These are phyloP conservation scores for Euproctis similis DNA, from an alignment of 2,888 invertebrate species.

Conservation along the genomic window DNA sequence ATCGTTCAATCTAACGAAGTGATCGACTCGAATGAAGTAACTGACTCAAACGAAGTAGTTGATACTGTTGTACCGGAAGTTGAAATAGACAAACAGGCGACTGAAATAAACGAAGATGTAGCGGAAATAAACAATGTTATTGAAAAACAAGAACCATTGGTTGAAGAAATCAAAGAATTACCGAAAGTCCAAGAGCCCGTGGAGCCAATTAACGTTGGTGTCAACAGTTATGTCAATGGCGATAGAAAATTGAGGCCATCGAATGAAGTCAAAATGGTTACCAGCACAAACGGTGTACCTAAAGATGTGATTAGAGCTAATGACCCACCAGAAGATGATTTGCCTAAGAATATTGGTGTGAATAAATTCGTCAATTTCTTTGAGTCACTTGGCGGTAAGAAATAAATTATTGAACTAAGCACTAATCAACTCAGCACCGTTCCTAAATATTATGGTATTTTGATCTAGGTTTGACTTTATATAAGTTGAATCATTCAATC, in stretches of 20 bases:
- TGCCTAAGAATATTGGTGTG: slow-evolving; percentile 68
- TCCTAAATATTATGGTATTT: slow-evolving; percentile 1
- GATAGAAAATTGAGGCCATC: slow-evolving; percentile 42
- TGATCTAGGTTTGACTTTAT: not conserved
- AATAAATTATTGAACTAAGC: slow-evolving; percentile 40
- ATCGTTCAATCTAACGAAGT: not conserved
- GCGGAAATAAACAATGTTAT: slow-evolving; percentile 3
- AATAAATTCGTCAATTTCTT: slow-evolving; percentile 71
- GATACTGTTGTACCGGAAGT: too few species aligned
- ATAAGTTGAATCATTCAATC: too few species aligned
- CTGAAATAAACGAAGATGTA: too few species aligned
- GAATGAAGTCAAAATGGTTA: slow-evolving; percentile 64
- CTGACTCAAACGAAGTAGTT: not conserved
- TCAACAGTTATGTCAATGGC: slow-evolving; percentile 30
- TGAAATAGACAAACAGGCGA: too few species aligned
- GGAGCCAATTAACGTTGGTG: slow-evolving; percentile 1
- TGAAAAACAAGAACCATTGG: slow-evolving; percentile 8
- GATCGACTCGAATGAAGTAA: too few species aligned
- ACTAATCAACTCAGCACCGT: slow-evolving; percentile 1
- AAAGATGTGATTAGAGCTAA: slow-evolving; percentile 65
- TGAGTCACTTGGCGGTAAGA: slow-evolving; percentile 64
- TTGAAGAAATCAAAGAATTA: slow-evolving; percentile 7
- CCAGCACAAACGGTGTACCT: slow-evolving; percentile 43
- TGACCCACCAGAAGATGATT: slow-evolving; percentile 65
- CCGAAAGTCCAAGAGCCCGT: slow-evolving; percentile 5